Evolutionary conservation across 2,888 invertebrate genomes (phyloP), one percentile per base, ranked within the genome.

Genomic region (Laothoe populi): DNA sequence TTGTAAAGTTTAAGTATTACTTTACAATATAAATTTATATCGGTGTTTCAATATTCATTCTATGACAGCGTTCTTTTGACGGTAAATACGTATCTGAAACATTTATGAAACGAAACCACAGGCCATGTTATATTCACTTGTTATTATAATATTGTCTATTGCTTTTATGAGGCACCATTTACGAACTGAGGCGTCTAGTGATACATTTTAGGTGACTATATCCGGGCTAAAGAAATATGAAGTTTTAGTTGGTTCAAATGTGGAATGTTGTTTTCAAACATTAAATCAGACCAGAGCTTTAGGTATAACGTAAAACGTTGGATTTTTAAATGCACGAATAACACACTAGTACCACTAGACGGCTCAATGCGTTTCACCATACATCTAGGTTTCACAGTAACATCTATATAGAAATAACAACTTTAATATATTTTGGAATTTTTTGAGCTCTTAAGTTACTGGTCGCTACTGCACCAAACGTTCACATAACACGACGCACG

Each of bases 111-210:
- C 31, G 35, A 35, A 53, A 19, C 45, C 19, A 21, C 31, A 44
- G 59, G 45, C 45, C 59, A 13, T 45, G 38, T 44, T 26, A 21
- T 53, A 23, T 49, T 26, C n/a, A 42, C 24, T 58, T 59, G 42
- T 45, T n/a, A 58, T 58, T 26, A 58, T 59, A 31, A 63, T 64
- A 67, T 67, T 65, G 58, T 64, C 63, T 66, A 66, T 66, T 68
- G 66, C 60, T 57, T 65, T 61, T 61, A 57, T 59, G 64, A 68
- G 67, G 70, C 70, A 70, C 70, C 67, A 65, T 69, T 66, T 53
- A 53, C 35, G 35, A 35, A 35, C 16, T 11, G 31, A 10, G 19
- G 35, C 35, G 31, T 53, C 53, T 35, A 19, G 53, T 53, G 35
- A 16, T 35, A 10, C 35, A 35, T 19, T 35, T 5, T 11, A 53